Evolutionary conservation across 2,113 vertebrate species (phyloP).

Genomic region (Vimba vimba): DNA sequence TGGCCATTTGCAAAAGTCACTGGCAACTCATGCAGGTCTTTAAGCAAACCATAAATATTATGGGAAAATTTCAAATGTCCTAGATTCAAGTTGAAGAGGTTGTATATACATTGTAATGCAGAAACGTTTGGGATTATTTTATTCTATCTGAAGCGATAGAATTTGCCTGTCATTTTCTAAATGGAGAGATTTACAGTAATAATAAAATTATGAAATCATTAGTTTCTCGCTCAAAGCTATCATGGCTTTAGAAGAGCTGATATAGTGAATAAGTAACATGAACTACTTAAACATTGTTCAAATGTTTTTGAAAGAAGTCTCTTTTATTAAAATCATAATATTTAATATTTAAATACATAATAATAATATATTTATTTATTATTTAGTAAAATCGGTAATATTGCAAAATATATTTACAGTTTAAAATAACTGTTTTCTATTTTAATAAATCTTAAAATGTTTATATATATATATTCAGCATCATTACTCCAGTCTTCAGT

Average conservation of each 20-base stretch:
- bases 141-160: neutral
- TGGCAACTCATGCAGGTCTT: neutral
- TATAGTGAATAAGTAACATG: neutral
- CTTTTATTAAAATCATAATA: too few relatives aligned
- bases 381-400: too few relatives aligned
- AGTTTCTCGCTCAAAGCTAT: neutral
- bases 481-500: neutral
- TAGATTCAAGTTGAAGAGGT: neutral
- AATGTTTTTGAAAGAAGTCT: too few relatives aligned
- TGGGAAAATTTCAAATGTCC: neutral
- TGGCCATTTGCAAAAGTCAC: neutral
- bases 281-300: neutral
- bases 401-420: too few relatives aligned
- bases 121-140: neutral
- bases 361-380: too few relatives aligned
- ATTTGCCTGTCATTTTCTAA: neutral
- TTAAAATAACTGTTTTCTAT: neutral
- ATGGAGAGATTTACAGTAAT: neutral
- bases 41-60: neutral
- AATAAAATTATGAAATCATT: neutral
- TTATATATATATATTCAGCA: neutral
- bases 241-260: neutral
- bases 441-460: neutral
- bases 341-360: too few relatives aligned
- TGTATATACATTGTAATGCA: neutral